Evolutionary conservation across 2,888 invertebrate species (phyloP).

Genomic region (Ariolimax columbianus): DNA sequence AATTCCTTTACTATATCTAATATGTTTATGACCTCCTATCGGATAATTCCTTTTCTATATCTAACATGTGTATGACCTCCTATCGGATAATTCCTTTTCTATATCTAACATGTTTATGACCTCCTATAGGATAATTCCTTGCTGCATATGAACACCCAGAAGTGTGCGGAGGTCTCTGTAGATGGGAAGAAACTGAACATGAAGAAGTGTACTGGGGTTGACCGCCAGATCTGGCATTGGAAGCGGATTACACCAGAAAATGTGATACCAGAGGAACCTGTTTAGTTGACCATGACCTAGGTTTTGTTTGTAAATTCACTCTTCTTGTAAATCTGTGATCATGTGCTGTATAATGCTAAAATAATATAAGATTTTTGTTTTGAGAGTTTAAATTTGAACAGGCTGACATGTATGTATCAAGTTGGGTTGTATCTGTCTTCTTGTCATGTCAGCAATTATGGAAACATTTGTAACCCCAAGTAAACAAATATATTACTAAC

Average conservation of each 20-base stretch:
- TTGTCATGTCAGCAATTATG: neutral
- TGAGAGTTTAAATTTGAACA: neutral
- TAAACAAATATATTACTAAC: no score
- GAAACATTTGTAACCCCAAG: no score
- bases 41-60: neutral
- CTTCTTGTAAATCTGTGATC: constrained; percentile 9
- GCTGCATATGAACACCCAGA: constrained; percentile 74
- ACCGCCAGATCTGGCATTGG: constrained; percentile 77
- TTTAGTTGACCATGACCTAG: neutral
- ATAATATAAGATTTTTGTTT: neutral
- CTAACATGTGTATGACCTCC: neutral
- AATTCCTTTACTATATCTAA: neutral
- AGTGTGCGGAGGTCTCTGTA: constrained; percentile 74
- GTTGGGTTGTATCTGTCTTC: neutral
- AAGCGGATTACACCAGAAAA: constrained; percentile 65
- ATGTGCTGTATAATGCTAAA: neutral
- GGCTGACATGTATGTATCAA: neutral
- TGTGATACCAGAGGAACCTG: neutral
- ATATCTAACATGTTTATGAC: neutral
- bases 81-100: neutral
- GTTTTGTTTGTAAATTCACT: neutral
- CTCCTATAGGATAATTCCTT: constrained; percentile 70
- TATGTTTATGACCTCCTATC: neutral
- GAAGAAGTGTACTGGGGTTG: constrained; percentile 73
- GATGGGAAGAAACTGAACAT: constrained; percentile 75